Conservation (phyloP, 2,797 vertebrate genomes). For the Pipistrellus pipistrellus region DNA sequence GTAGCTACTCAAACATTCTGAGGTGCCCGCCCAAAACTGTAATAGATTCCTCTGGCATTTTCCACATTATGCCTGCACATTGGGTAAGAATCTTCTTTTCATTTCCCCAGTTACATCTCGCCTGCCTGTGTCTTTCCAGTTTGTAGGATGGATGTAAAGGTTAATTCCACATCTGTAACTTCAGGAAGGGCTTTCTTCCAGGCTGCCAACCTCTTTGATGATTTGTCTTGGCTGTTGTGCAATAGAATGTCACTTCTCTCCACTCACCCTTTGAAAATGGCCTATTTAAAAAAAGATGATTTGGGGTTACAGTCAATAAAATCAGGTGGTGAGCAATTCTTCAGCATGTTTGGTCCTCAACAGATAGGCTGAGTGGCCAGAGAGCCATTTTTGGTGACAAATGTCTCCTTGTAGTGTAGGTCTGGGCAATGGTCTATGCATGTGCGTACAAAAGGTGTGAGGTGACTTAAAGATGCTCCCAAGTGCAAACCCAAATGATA, state of each 20-base stretch:
- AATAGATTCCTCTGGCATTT: slow-evolving; percentile 55
- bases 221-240: slow-evolving; percentile 65
- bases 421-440: not conserved
- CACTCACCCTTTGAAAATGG: slow-evolving; percentile 67
- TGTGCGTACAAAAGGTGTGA: not conserved
- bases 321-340: slow-evolving; percentile 56
- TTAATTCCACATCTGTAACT: slow-evolving; percentile 76
- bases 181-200: slow-evolving; percentile 61
- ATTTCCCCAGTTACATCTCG: slow-evolving; percentile 67
- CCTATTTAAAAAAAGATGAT: slow-evolving; percentile 74
- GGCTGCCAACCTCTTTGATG: slow-evolving; percentile 32
- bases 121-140: slow-evolving; percentile 50
- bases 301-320: slow-evolving; percentile 76
- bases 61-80: slow-evolving; percentile 49
- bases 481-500: not conserved
- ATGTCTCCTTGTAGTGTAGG: not conserved
- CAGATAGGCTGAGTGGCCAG: not conserved
- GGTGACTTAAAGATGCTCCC: not conserved
- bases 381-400: slow-evolving; percentile 47
- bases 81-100: slow-evolving; percentile 61
- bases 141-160: slow-evolving; percentile 71
- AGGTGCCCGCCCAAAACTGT: not conserved
- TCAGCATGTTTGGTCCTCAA: slow-evolving; percentile 46
- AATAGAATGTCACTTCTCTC: slow-evolving; percentile 64
- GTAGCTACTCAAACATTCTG: not conserved